phyloP scores from a whole-genome alignment of 2,797 vertebrate species.

The Carapus acus region DNA sequence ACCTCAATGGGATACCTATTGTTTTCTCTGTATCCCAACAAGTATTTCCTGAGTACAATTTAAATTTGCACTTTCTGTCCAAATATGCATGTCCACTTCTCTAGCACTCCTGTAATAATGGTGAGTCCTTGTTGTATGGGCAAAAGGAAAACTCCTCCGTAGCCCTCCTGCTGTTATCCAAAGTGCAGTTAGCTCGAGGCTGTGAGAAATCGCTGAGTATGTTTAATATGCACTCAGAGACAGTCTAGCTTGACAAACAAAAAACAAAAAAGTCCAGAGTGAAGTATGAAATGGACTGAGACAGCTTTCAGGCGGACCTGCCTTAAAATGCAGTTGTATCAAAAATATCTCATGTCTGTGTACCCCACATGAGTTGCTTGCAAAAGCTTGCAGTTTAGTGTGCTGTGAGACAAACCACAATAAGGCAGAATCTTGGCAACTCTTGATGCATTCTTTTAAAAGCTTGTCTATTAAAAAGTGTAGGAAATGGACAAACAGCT shows the following conservation, averaged over 20 bases:
- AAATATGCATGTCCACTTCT: not conserved
- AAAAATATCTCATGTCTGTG: slow-evolving; percentile 24
- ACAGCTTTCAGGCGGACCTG: slow-evolving; percentile 49
- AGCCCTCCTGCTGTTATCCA: slow-evolving; percentile 15
- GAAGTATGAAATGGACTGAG: slow-evolving; percentile 46
- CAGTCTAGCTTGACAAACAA: slow-evolving; percentile 44
- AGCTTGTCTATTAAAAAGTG: no score
- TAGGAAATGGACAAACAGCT: slow-evolving; percentile 22
- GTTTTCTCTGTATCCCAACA: no score
- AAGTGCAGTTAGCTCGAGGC: slow-evolving; percentile 39
- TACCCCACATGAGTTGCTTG: slow-evolving; percentile 28
- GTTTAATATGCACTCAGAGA: slow-evolving; percentile 60
- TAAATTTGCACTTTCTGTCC: no score
- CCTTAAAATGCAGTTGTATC: slow-evolving; percentile 50
- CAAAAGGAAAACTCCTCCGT: slow-evolving; percentile 27
- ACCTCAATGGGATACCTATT: no score
- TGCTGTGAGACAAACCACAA: no score
- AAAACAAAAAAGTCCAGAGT: slow-evolving; percentile 40
- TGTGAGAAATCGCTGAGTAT: slow-evolving; percentile 47
- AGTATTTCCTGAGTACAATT: no score
- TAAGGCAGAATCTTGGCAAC: no score
- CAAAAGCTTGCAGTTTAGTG: no score
- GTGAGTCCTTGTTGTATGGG: slow-evolving; percentile 26
- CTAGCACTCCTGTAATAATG: slow-evolving; percentile 22
- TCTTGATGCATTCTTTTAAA: no score